Conservation (phyloP, 2,113 vertebrate genomes). For the Leptosomus discolor region DNA sequence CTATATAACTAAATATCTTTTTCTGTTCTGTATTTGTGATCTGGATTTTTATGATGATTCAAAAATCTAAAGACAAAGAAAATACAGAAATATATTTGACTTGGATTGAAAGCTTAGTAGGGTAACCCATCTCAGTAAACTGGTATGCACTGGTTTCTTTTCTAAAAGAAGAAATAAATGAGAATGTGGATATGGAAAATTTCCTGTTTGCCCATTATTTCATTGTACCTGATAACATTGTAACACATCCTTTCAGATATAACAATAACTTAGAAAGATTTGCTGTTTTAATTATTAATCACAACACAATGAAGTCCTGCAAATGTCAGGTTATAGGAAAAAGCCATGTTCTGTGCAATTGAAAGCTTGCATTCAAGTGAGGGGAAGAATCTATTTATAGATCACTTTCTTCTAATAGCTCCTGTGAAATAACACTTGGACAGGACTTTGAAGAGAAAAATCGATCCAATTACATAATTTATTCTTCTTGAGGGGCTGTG, state of each 20-base stretch:
- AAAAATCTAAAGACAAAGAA: background rate
- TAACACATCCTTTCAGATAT: background rate
- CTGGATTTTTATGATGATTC: background rate
- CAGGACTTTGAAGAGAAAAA: background rate
- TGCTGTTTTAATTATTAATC: background rate
- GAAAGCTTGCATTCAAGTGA: background rate
- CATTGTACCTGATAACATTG: background rate
- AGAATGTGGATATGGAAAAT: background rate
- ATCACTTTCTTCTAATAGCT: background rate
- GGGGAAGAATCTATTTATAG: background rate
- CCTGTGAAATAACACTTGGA: background rate
- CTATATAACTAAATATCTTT: background rate
- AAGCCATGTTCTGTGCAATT: background rate
- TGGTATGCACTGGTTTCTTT: rapidly evolving
- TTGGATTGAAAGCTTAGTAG: background rate
- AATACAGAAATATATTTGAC: background rate
- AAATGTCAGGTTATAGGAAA: background rate
- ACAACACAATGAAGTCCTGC: background rate
- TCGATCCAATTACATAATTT: background rate
- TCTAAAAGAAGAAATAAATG: background rate
- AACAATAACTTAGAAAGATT: background rate
- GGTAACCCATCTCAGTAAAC: background rate
- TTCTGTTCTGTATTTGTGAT: background rate
- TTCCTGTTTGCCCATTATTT: background rate
- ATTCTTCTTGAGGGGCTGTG: rapidly evolving